Percentiles rank a stretch among this genome's conserved stretches.
These are phyloP conservation scores for Congeria kusceri DNA, from an alignment of 2,888 invertebrate species.

Conservation along the genomic window DNA sequence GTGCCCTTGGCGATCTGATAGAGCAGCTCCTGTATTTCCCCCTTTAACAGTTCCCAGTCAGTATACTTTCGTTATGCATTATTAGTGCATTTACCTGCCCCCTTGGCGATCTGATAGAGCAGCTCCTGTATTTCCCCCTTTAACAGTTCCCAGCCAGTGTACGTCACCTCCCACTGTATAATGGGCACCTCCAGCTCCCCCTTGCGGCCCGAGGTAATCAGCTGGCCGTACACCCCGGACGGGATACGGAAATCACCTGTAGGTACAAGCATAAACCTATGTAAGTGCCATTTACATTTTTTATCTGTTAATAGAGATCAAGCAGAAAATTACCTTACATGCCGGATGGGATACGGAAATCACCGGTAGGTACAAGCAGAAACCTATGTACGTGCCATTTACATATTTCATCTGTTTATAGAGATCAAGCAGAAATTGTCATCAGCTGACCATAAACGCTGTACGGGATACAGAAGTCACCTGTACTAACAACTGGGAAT, in stretches of 20 bases:
- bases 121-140: slow-evolving; percentile 78
- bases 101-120: slow-evolving; percentile 78
- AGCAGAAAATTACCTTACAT: too few species aligned
- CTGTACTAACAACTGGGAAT: too few species aligned
- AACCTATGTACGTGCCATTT: too few species aligned
- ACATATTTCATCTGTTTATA: too few species aligned
- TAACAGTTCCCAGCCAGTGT: slow-evolving; percentile 82
- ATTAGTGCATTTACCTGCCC: slow-evolving; percentile 74
- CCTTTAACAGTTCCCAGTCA: slow-evolving; percentile 81
- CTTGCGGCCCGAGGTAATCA: slow-evolving; percentile 49
- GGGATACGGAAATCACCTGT: slow-evolving; percentile 74
- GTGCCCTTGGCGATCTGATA: slow-evolving; percentile 78
- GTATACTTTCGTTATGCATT: slow-evolving; percentile 57
- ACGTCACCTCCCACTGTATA: slow-evolving; percentile 76
- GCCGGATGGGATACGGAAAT: too few species aligned
- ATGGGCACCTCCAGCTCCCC: slow-evolving; percentile 66
- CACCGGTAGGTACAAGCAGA: too few species aligned
- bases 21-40: slow-evolving; percentile 78
- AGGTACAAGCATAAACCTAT: too few species aligned
- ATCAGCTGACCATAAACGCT: too few species aligned
- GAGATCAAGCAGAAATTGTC: too few species aligned
- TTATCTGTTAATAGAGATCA: too few species aligned
- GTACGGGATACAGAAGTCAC: too few species aligned
- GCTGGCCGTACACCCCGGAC: slow-evolving; percentile 71
- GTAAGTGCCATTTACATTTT: too few species aligned